Percentiles rank a stretch among this genome's conserved stretches.
Evolutionary conservation across 2,113 vertebrate genomes (phyloP).

Genomic region (Isichthys henryi): DNA sequence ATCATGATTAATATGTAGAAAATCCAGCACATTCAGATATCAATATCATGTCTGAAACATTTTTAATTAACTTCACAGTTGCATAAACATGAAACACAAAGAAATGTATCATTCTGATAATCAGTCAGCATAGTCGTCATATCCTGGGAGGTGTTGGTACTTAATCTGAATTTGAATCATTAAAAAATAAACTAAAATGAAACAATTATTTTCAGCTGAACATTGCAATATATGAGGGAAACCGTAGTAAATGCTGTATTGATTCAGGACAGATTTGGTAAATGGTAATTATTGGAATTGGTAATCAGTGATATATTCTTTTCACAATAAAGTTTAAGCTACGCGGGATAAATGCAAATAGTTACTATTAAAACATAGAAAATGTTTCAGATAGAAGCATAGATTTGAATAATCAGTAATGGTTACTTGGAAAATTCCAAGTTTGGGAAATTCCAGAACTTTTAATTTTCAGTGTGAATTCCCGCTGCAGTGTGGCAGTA

Average conservation of each 20-base stretch:
- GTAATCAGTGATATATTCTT: background rate
- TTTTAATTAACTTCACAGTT: background rate
- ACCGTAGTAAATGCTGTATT: background rate
- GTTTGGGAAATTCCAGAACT: background rate
- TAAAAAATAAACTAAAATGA: background rate
- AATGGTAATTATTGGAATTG: background rate
- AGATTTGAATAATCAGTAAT: background rate
- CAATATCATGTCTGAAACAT: background rate
- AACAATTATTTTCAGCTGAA: background rate
- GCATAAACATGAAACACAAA: background rate
- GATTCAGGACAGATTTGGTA: background rate
- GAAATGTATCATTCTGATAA: background rate
- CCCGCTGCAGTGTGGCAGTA: background rate
- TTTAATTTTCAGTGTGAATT: background rate
- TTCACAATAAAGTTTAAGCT: background rate
- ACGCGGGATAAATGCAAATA: background rate
- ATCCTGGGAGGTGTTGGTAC: background rate
- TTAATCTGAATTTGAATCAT: background rate
- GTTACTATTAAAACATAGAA: background rate
- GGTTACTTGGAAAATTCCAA: background rate
- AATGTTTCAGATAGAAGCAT: background rate
- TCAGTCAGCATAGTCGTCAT: background rate
- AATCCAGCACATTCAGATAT: background rate
- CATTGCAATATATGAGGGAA: background rate
- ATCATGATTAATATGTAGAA: background rate